Evolutionary conservation across 92 coral and sea anemone species (phyloP).

Genomic region (Zoanthus gigantus): DNA sequence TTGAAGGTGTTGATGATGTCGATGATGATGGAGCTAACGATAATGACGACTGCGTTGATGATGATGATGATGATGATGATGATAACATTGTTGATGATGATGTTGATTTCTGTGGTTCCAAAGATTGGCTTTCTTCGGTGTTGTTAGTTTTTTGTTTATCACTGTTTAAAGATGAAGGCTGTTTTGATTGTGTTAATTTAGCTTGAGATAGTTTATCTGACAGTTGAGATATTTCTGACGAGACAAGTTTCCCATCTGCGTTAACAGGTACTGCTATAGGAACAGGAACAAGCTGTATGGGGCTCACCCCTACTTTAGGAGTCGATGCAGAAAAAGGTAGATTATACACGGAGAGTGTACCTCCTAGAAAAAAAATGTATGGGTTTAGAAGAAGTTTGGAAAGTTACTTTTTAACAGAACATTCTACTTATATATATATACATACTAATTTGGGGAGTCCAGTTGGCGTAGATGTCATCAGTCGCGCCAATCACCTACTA

Average conservation of each 20-base stretch:
- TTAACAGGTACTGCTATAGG: constrained; percentile 29
- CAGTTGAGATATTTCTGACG: neutral
- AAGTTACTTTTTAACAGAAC: neutral
- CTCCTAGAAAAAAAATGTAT: neutral
- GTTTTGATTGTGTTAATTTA: neutral
- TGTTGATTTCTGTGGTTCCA: neutral
- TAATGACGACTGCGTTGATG: neutral
- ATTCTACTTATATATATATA: too few species aligned
- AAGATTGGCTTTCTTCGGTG: neutral
- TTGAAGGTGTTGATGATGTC: neutral
- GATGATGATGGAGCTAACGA: neutral
- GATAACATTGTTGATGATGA: neutral
- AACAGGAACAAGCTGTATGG: constrained; percentile 22
- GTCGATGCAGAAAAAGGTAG: neutral
- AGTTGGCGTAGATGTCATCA: too few species aligned
- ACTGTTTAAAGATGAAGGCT: neutral
- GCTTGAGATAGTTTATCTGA: neutral
- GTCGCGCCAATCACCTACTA: too few species aligned
- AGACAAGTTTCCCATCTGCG: neutral
- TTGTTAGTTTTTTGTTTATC: neutral
- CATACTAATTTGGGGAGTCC: too few species aligned
- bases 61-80: neutral
- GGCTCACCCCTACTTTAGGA: neutral
- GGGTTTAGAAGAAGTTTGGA: neutral
- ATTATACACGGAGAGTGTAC: neutral